Evolutionary conservation across 1,140 invertebrate genomes (phyloP).

Genomic region (Papilio polyxenes): DNA sequence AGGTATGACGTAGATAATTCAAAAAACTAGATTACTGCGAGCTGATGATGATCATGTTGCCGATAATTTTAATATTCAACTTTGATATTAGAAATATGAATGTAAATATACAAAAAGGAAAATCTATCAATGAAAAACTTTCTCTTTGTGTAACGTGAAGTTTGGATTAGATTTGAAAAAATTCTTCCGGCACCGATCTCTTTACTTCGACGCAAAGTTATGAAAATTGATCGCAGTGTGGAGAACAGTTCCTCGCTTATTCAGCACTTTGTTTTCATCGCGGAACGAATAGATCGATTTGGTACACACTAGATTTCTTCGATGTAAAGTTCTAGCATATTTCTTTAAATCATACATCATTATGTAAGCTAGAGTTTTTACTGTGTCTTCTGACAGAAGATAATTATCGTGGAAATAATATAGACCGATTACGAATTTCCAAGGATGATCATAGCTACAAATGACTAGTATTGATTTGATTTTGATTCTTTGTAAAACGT

Average conservation of each 20-base stretch:
- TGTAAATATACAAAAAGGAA: not conserved
- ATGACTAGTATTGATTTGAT: too few species aligned
- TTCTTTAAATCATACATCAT: too few species aligned
- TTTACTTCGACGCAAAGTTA: conserved; percentile 6
- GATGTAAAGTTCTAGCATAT: not conserved
- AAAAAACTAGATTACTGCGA: too few species aligned
- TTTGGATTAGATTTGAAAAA: conserved; percentile 11
- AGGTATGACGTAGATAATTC: too few species aligned
- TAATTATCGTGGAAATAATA: too few species aligned
- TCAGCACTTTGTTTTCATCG: conserved; percentile 8
- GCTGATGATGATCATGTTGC: too few species aligned
- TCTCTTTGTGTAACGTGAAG: not conserved
- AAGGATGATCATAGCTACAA: too few species aligned
- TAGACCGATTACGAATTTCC: too few species aligned
- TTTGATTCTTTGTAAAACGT: too few species aligned
- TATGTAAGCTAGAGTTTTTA: too few species aligned
- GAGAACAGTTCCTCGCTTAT: not conserved
- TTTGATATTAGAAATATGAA: not conserved
- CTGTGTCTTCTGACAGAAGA: too few species aligned
- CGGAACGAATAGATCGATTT: not conserved
- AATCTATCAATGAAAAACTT: not conserved
- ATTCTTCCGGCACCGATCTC: not conserved
- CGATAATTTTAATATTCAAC: too few species aligned
- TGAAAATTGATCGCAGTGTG: conserved; percentile 1
- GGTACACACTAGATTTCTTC: not conserved